phyloP scores from a whole-genome alignment of 2,888 invertebrate genomes.

The Epirrita christyi region DNA sequence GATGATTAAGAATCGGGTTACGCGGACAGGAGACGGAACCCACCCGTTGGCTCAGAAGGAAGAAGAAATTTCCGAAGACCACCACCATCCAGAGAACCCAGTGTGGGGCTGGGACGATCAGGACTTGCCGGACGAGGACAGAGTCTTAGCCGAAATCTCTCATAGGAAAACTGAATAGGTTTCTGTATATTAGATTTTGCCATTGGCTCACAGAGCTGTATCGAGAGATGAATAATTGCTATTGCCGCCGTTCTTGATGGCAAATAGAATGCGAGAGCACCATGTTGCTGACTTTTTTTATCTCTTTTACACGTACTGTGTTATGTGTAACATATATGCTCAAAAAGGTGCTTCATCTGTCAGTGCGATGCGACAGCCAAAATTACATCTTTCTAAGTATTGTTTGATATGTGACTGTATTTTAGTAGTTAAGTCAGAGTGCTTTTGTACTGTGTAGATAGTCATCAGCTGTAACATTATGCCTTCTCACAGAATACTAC shows the following conservation, averaged over 20 bases:
- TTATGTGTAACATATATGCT: neutral
- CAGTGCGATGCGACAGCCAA: neutral
- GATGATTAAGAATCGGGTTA: conserved; percentile 88
- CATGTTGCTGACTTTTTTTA: neutral
- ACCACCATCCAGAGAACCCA: conserved; percentile 81
- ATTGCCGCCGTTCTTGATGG: neutral
- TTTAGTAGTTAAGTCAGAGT: too few relatives aligned
- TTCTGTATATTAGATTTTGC: neutral
- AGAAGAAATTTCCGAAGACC: conserved; percentile 62
- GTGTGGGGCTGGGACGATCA: conserved; percentile 94
- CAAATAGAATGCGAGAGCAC: neutral
- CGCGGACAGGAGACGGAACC: conserved; percentile 90
- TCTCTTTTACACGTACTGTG: neutral
- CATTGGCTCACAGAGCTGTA: neutral
- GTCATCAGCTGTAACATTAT: too few relatives aligned
- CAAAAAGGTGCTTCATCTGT: too few relatives aligned
- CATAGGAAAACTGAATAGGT: conserved; percentile 62
- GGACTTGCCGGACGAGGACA: conserved; percentile 90
- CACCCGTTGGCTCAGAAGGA: conserved; percentile 66
- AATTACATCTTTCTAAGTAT: neutral
- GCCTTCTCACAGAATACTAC: too few relatives aligned
- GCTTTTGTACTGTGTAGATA: too few relatives aligned
- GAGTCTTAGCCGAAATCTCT: conserved; percentile 75
- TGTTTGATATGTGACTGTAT: too few relatives aligned
- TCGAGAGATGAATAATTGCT: neutral